These are phyloP conservation scores for Xiphorhynchus erythropygius DNA, from an alignment of 2,797 vertebrate species.

Conservation along the genomic window DNA sequence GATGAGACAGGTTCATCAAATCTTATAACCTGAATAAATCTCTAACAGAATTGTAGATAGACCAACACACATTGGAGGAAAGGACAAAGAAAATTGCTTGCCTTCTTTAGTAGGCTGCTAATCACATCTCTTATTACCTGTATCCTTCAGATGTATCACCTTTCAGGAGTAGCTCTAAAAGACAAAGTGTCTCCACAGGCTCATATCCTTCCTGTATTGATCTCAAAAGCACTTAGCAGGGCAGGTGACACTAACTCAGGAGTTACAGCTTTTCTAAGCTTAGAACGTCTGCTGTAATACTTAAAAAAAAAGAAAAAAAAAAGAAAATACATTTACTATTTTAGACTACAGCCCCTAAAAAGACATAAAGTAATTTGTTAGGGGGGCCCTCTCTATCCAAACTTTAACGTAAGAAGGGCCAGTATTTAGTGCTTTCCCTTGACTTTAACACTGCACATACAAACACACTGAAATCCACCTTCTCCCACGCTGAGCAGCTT, in stretches of 20 bases:
- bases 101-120: background rate
- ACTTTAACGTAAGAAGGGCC: background rate
- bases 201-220: background rate
- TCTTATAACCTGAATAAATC: background rate
- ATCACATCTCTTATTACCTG: background rate
- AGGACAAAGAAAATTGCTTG: background rate
- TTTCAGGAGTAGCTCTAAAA: background rate
- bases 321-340: background rate
- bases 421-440: background rate
- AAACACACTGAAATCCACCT: background rate
- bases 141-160: background rate
- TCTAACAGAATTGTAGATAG: background rate
- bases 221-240: constrained; percentile 40
- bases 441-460: accelerated
- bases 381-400: background rate
- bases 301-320: background rate
- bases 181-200: background rate
- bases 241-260: background rate
- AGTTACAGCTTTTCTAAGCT: background rate
- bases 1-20: background rate
- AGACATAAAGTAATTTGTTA: background rate
- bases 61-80: background rate
- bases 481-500: background rate
- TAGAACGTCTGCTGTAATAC: background rate
- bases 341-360: background rate